Evolutionary conservation across 2,888 invertebrate species (phyloP).

Genomic region (Phytoseiulus persimilis): DNA sequence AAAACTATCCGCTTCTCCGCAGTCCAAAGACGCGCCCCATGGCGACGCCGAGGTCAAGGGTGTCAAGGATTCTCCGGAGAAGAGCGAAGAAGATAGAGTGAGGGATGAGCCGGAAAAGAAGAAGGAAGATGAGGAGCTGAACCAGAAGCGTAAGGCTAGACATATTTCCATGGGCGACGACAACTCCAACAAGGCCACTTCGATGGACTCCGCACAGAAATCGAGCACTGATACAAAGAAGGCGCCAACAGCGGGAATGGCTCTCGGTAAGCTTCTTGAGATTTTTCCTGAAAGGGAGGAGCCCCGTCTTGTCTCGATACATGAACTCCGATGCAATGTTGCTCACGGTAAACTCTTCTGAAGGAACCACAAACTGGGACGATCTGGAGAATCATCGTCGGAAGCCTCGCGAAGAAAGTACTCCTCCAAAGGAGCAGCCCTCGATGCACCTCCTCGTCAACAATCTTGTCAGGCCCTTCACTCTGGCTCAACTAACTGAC

Average conservation of each 20-base stretch:
- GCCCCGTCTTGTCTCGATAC: too few species aligned
- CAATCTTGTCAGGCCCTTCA: constrained; percentile 27
- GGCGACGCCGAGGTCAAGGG: background rate
- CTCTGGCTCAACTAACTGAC: constrained; percentile 11
- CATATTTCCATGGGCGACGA: constrained; percentile 33
- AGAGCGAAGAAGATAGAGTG: background rate
- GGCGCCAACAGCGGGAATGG: constrained; percentile 16
- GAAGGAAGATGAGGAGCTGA: background rate
- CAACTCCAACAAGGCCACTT: background rate
- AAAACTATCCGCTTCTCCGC: too few species aligned
- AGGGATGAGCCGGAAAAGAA: background rate
- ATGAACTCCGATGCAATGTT: too few species aligned
- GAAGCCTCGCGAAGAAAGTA: constrained; percentile 20
- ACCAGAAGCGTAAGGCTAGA: constrained; percentile 9
- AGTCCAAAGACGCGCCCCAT: background rate
- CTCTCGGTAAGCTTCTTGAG: constrained; percentile 17
- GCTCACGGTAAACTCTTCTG: background rate
- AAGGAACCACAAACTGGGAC: constrained; percentile 13
- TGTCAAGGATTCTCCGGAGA: background rate
- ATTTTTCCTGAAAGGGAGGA: too few species aligned
- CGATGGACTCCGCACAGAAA: background rate
- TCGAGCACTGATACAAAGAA: background rate
- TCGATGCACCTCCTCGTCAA: background rate
- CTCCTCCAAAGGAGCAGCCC: background rate
- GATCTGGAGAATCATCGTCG: constrained; percentile 19